Percentiles rank a stretch among this genome's conserved stretches.
phyloP scores from a whole-genome alignment of 1,140 invertebrate genomes.

The Radopholus similis region DNA sequence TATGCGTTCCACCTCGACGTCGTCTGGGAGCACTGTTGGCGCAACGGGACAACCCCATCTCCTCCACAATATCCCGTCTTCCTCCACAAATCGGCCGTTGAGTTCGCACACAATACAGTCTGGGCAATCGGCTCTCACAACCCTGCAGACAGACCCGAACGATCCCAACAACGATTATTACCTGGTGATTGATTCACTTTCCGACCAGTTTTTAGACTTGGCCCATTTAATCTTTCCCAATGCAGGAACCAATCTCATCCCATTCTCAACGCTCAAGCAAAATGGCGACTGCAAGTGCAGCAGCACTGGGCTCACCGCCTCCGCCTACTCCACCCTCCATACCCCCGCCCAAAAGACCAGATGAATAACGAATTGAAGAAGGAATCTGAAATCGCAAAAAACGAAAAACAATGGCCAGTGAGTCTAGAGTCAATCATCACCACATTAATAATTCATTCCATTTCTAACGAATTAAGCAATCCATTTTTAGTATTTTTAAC shows the following conservation, averaged over 20 bases:
- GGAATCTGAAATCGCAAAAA: too few relatives aligned
- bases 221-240: not conserved
- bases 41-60: not conserved
- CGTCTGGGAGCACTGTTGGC: not conserved
- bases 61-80: too few relatives aligned
- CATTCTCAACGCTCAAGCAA: not conserved
- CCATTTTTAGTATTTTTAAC: too few relatives aligned
- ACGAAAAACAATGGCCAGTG: too few relatives aligned
- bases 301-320: not conserved
- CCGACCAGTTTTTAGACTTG: not conserved
- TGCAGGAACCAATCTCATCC: not conserved
- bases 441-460: too few relatives aligned
- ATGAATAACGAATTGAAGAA: not conserved
- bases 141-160: not conserved
- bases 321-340: conserved; percentile 10
- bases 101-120: too few relatives aligned
- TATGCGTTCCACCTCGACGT: not conserved
- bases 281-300: not conserved
- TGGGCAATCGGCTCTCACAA: too few relatives aligned
- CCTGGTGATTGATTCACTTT: not conserved
- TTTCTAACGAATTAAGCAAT: too few relatives aligned
- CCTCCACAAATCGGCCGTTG: too few relatives aligned
- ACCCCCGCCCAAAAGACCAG: conserved; percentile 10
- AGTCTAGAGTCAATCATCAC: too few relatives aligned
- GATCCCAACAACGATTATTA: conserved; percentile 14